These are phyloP conservation scores for Hozukius guyotensis DNA, from an alignment of 2,797 vertebrate genomes.

Conservation along the genomic window DNA sequence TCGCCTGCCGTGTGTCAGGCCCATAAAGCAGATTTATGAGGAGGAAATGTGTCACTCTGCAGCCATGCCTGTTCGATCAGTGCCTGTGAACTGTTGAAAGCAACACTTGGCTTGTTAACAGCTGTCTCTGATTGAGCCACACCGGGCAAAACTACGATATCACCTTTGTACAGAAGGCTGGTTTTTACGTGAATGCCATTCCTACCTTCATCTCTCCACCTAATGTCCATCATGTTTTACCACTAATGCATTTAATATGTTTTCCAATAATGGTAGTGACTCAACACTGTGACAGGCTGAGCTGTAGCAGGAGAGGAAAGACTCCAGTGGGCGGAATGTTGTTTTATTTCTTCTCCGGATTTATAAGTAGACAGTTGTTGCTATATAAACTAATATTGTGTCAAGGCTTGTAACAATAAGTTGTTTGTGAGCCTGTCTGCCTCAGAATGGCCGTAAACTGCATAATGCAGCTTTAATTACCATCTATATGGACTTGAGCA, in stretches of 20 bases:
- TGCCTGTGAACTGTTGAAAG: slow-evolving; percentile 2
- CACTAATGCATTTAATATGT: background rate
- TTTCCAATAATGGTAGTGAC: background rate
- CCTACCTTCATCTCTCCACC: background rate
- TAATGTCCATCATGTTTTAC: background rate
- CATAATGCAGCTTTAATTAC: slow-evolving; percentile 1
- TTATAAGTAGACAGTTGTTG: background rate
- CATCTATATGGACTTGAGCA: background rate
- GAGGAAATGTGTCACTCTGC: background rate
- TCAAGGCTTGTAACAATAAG: background rate
- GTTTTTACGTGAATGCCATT: background rate
- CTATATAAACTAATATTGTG: background rate
- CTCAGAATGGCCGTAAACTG: background rate
- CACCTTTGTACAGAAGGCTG: background rate
- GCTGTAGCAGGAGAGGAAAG: background rate
- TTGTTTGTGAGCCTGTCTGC: background rate
- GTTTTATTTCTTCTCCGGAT: background rate
- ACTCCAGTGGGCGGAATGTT: background rate
- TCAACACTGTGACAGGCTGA: background rate
- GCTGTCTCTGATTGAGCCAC: background rate
- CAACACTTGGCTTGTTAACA: slow-evolving; percentile 13
- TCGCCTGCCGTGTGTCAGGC: background rate
- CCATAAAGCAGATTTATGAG: slow-evolving; percentile 6
- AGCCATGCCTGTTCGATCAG: slow-evolving; percentile 10
- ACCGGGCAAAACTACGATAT: background rate